phyloP scores from a whole-genome alignment of 2,113 vertebrate species.

The Cichladusa arquata region DNA sequence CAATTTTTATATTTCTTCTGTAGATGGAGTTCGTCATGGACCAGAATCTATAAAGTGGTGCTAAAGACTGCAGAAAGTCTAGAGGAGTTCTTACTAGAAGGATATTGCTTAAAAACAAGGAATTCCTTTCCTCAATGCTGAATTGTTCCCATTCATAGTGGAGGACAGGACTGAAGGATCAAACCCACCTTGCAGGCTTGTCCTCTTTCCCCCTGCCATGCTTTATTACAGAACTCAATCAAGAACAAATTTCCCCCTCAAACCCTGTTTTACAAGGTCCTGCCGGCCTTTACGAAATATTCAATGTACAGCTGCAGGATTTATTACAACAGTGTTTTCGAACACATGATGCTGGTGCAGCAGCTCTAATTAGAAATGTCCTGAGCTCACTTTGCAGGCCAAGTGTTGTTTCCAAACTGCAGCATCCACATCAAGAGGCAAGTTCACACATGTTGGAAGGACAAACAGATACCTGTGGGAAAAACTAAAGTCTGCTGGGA shows the following conservation, averaged over 20 bases:
- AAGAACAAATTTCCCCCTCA: not conserved
- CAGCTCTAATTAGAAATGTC: not conserved
- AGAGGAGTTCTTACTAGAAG: not conserved
- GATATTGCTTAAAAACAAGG: not conserved
- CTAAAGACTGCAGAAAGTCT: not conserved
- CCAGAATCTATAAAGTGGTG: not conserved
- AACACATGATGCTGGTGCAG: not conserved
- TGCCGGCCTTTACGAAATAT: not conserved
- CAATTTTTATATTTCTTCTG: not conserved
- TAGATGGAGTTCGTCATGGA: not conserved
- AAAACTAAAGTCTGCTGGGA: not conserved
- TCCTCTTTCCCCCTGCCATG: not conserved
- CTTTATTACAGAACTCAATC: not conserved
- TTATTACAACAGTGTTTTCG: not conserved
- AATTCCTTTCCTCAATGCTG: not conserved
- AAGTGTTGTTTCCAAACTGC: not conserved
- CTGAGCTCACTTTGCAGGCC: not conserved
- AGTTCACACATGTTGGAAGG: not conserved
- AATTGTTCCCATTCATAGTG: not conserved
- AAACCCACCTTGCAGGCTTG: not conserved
- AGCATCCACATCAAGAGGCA: not conserved
- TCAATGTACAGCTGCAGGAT: not conserved
- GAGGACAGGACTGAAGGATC: not conserved
- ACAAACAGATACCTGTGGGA: not conserved
- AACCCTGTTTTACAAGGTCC: not conserved